These are phyloP conservation scores for Bolinopsis microptera DNA, from an alignment of 37 sponge, comb jelly and placozoan species.

Conservation along the genomic window DNA sequence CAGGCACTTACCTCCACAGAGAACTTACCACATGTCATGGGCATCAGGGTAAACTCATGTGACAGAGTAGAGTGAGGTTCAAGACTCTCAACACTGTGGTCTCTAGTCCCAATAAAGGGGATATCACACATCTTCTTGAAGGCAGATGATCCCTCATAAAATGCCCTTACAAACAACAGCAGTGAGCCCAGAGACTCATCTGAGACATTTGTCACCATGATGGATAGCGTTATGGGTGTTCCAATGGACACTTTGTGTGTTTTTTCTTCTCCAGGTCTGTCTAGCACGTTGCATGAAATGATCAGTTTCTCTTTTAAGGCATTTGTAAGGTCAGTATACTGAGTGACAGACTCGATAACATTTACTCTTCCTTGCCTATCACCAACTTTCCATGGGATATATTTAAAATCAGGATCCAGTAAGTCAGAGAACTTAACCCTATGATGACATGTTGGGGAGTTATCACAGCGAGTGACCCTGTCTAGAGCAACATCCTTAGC, in stretches of 20 bases:
- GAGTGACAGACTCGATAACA: not conserved
- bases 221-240: not conserved
- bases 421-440: conserved; percentile 27
- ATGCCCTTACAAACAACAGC: conserved; percentile 9
- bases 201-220: not conserved
- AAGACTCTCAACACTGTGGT: not conserved
- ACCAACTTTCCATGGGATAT: not conserved
- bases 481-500: not conserved
- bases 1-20: conserved; percentile 13
- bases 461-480: not conserved
- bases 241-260: not conserved
- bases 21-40: not conserved
- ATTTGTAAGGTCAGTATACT: not conserved
- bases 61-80: not conserved
- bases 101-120: conserved; percentile 26
- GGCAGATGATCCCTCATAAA: not conserved
- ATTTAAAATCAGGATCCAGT: not conserved
- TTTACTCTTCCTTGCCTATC: not conserved
- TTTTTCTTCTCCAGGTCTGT: not conserved
- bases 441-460: not conserved
- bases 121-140: not conserved
- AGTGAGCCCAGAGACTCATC: not conserved
- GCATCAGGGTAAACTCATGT: not conserved
- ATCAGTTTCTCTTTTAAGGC: conserved; percentile 25
- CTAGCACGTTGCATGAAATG: not conserved